Conservation (phyloP, 2,797 vertebrate species). For the Otus scops region DNA sequence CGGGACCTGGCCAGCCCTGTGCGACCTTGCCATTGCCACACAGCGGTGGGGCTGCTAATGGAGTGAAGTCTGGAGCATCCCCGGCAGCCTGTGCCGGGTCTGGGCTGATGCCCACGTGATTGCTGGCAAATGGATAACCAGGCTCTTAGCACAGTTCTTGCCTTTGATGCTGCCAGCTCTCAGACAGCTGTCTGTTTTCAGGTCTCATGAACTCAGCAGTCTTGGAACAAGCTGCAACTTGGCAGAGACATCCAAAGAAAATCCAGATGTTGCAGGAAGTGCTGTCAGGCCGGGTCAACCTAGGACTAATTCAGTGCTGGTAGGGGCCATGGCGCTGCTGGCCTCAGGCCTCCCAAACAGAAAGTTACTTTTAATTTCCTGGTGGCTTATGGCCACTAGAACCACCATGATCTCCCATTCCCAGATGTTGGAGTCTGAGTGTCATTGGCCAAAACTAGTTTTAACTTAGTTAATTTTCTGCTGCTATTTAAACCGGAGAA, state of each 20-base stretch:
- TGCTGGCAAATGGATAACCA: neutral
- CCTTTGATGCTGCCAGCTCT: neutral
- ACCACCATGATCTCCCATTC: neutral
- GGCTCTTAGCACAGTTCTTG: neutral
- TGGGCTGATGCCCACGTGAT: fast-evolving
- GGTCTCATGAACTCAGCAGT: neutral
- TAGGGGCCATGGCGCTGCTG: neutral
- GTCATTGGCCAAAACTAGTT: neutral
- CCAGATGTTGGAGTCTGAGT: neutral
- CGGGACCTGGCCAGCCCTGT: fast-evolving
- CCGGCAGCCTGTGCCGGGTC: fast-evolving
- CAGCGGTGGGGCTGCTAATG: fast-evolving
- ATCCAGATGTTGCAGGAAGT: slow-evolving; percentile 48
- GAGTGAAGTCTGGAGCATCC: neutral
- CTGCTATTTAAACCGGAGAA: neutral
- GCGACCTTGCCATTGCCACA: neutral
- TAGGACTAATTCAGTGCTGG: neutral
- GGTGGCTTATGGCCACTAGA: neutral
- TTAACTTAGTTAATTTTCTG: neutral
- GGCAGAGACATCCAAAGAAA: neutral
- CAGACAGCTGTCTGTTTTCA: slow-evolving; percentile 8
- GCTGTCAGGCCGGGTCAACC: neutral
- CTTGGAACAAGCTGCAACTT: slow-evolving; percentile 30
- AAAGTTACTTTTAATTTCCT: neutral
- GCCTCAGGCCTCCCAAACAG: neutral